phyloP scores from a whole-genome alignment of 2,113 vertebrate species.

The Thomomys bottae region DNA sequence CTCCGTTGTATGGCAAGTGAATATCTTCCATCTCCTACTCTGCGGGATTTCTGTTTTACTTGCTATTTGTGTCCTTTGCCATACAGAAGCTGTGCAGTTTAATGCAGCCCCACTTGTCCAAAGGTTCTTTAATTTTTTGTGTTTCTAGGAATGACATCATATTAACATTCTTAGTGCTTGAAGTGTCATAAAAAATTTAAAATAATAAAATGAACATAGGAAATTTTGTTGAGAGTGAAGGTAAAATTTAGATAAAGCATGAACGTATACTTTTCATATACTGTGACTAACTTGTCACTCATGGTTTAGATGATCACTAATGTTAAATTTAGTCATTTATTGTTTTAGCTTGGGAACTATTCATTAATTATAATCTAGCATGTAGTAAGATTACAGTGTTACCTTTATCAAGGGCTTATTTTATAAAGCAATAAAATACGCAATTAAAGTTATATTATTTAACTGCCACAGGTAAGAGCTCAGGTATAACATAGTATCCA shows the following conservation, averaged over 20 bases:
- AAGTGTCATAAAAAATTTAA: not conserved
- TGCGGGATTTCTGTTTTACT: too few species aligned
- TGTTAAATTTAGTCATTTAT: not conserved
- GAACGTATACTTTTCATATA: not conserved
- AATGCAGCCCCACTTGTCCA: too few species aligned
- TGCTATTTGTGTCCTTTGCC: too few species aligned
- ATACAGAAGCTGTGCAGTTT: too few species aligned
- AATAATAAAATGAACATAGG: not conserved
- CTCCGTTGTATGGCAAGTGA: too few species aligned
- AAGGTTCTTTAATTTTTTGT: too few species aligned
- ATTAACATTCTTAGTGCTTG: not conserved
- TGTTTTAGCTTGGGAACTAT: not conserved
- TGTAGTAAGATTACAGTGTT: not conserved
- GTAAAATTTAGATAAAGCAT: not conserved
- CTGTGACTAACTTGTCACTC: not conserved
- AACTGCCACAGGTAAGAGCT: not conserved
- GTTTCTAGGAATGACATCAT: rapidly evolving
- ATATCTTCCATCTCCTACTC: too few species aligned
- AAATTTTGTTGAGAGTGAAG: not conserved
- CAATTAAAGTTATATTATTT: too few species aligned
- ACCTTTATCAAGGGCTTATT: too few species aligned
- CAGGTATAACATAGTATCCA: not conserved
- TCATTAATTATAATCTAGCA: not conserved
- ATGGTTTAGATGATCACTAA: not conserved
- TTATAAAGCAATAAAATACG: too few species aligned